Conservation (phyloP, 2,797 vertebrate species). For the Crossoptilon crossoptilon region DNA sequence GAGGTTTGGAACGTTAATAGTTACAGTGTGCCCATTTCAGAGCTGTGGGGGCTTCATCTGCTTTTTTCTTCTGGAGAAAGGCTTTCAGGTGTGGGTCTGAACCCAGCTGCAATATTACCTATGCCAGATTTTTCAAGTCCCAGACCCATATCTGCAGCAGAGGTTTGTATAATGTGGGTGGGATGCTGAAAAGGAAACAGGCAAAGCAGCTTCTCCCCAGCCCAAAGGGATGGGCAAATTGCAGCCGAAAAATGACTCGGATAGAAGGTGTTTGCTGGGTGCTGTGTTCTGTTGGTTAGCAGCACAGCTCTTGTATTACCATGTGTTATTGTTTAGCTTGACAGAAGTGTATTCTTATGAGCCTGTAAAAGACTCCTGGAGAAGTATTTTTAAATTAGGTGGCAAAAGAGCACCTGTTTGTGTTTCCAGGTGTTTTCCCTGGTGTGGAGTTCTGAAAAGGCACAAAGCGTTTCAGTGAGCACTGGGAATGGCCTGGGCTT, state of each 20-base stretch:
- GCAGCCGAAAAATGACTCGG: not conserved
- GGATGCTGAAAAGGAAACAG: not conserved
- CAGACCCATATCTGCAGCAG: not conserved
- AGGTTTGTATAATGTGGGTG: not conserved
- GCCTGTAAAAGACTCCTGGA: not conserved
- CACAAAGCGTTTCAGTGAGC: not conserved
- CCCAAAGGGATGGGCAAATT: not conserved
- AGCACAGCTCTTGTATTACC: not conserved
- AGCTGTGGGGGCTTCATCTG: no score
- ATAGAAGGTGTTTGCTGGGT: not conserved
- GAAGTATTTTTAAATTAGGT: not conserved
- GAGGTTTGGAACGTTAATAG: not conserved
- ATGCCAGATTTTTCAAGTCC: fast-evolving
- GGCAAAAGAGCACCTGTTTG: not conserved
- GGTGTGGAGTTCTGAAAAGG: not conserved
- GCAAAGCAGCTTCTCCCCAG: not conserved
- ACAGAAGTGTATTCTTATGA: not conserved
- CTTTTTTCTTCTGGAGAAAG: not conserved
- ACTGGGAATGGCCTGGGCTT: not conserved
- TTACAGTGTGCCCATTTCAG: fast-evolving
- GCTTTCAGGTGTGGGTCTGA: no score
- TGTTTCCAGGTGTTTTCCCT: not conserved
- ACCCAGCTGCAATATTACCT: not conserved
- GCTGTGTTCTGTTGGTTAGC: not conserved
- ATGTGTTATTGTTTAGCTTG: not conserved